Conservation (phyloP, 30 jellyfish, hydroid and myxozoan species). For the Aurelia aurita complex sp. Pacific region DNA sequence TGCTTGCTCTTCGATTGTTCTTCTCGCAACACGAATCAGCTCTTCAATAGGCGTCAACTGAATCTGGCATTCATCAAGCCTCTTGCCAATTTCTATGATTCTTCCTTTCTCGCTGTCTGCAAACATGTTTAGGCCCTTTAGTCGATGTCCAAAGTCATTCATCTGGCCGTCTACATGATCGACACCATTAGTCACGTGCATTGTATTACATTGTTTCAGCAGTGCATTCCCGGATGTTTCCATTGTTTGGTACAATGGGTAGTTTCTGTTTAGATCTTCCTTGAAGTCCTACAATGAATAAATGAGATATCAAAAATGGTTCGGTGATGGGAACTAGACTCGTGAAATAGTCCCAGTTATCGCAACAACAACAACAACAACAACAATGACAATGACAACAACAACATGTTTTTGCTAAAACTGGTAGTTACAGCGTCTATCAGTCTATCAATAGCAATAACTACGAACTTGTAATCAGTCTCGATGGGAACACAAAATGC, state of each 20-base stretch:
- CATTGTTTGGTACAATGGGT: conserved; percentile 42
- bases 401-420: no score
- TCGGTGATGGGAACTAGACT: no score
- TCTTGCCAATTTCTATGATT: conserved; percentile 54
- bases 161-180: conserved; percentile 73
- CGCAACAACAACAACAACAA: no score
- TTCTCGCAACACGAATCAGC: conserved; percentile 60
- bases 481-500: no score
- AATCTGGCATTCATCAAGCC: conserved; percentile 72
- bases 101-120: conserved; percentile 69
- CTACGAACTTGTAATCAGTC: no score
- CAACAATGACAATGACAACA: no score
- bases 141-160: conserved; percentile 65
- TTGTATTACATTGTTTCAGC: conserved; percentile 41
- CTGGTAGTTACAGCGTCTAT: no score
- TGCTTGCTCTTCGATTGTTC: conserved; percentile 43
- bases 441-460: no score
- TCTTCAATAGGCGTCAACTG: conserved; percentile 81
- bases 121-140: conserved; percentile 66
- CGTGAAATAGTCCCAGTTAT: no score
- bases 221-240: conserved; percentile 59
- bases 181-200: conserved; percentile 77
- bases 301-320: no score
- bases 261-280: conserved; percentile 74
- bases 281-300: conserved; percentile 68